phyloP scores from a whole-genome alignment of 2,113 vertebrate species.

The Lates calcarifer region DNA sequence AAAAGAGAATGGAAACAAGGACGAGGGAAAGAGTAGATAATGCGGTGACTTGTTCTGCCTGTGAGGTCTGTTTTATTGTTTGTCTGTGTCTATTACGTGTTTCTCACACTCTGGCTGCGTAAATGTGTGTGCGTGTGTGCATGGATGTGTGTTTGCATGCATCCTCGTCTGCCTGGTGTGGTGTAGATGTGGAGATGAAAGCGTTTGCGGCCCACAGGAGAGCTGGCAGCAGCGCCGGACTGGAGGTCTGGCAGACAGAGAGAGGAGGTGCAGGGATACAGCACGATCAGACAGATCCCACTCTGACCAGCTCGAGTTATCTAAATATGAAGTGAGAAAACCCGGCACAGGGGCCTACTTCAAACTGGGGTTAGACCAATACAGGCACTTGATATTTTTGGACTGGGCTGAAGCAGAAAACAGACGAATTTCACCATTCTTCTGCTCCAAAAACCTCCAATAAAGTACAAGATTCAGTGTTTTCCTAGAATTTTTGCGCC shows the following conservation, averaged over 20 bases:
- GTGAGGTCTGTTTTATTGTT: constrained; percentile 80
- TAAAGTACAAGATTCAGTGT: background rate
- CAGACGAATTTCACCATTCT: constrained; percentile 20
- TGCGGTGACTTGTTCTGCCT: constrained; percentile 71
- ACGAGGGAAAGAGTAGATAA: constrained; percentile 60
- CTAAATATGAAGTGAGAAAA: constrained; percentile 60
- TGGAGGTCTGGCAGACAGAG: constrained; percentile 76
- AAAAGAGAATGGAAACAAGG: constrained; percentile 59
- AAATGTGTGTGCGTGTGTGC: constrained; percentile 23
- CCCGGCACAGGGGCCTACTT: too few species aligned
- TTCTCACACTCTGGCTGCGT: constrained; percentile 58
- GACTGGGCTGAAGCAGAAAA: constrained; percentile 20
- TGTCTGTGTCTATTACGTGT: constrained; percentile 69
- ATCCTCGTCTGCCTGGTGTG: constrained; percentile 62
- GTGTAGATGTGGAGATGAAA: constrained; percentile 78
- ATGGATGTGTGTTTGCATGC: constrained; percentile 42
- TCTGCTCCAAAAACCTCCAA: constrained; percentile 4
- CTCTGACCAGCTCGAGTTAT: constrained; percentile 55
- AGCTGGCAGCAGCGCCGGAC: constrained; percentile 61
- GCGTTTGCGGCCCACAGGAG: constrained; percentile 69
- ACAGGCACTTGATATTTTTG: constrained; percentile 21
- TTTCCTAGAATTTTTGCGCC: background rate
- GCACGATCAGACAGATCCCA: constrained; percentile 39
- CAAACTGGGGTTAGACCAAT: constrained; percentile 11
- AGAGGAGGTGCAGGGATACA: constrained; percentile 51